Percentiles rank a stretch among this genome's conserved stretches.
phyloP scores from a whole-genome alignment of 2,113 vertebrate genomes.

The Noctilio leporinus region DNA sequence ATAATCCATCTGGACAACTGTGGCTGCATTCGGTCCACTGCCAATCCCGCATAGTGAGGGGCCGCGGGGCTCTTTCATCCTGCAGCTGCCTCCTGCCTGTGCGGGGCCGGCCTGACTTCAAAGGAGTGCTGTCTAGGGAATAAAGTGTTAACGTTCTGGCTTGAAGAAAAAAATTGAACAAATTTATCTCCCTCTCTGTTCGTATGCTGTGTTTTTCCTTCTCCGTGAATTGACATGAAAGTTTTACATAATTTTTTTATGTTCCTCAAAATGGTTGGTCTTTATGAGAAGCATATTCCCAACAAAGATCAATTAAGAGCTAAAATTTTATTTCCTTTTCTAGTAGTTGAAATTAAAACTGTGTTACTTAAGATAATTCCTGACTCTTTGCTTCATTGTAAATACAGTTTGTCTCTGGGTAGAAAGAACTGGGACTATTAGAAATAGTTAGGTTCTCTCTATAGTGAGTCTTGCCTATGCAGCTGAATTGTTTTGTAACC shows the following conservation, averaged over 20 bases:
- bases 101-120: constrained; percentile 35
- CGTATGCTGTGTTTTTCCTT: neutral
- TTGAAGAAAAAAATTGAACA: constrained; percentile 44
- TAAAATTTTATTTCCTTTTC: constrained; percentile 19
- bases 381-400: neutral
- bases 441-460: neutral
- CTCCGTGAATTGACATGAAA: neutral
- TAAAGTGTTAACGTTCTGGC: constrained; percentile 44
- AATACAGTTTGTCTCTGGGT: neutral
- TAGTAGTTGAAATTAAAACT: neutral
- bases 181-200: constrained; percentile 28
- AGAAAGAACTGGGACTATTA: neutral
- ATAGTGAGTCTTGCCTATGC: neutral
- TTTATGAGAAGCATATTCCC: constrained; percentile 18
- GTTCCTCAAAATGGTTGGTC: constrained; percentile 27
- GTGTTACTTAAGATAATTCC: neutral
- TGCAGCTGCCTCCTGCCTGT: constrained; percentile 31
- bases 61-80: constrained; percentile 34
- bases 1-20: neutral
- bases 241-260: constrained; percentile 31
- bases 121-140: constrained; percentile 31
- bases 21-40: neutral
- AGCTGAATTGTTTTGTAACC: neutral
- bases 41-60: neutral
- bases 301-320: neutral